Conservation (phyloP, 2,797 vertebrate genomes). For the Amazona finschi region DNA sequence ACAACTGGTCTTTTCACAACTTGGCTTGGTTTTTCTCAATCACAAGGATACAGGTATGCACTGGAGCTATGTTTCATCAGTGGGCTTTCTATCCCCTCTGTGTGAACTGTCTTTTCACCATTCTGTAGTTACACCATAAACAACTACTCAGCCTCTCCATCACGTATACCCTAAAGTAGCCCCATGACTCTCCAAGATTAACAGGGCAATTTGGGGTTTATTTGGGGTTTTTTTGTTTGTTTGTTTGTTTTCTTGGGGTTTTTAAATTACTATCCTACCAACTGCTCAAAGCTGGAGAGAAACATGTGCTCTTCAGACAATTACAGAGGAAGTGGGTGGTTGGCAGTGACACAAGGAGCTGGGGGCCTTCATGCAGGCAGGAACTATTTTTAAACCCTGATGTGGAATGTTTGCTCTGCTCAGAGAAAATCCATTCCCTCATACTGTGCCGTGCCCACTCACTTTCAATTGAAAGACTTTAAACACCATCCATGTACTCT, state of each 20-base stretch:
- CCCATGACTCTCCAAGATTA: neutral
- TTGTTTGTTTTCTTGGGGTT: neutral
- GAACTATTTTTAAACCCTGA: constrained; percentile 37
- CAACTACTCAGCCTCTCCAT: neutral
- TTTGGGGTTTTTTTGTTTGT: neutral
- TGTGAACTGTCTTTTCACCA: neutral
- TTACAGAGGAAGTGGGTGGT: neutral
- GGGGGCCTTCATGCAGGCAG: neutral
- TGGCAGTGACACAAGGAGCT: constrained; percentile 15
- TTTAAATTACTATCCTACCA: neutral
- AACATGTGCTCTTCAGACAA: neutral
- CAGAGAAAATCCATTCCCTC: constrained; percentile 17
- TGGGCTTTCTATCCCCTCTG: neutral
- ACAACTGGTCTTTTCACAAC: neutral
- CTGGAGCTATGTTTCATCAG: neutral
- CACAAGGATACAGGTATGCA: neutral
- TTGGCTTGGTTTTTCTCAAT: neutral
- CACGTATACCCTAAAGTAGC: neutral
- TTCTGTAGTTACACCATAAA: neutral
- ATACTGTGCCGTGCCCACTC: neutral
- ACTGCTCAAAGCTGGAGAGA: constrained; percentile 5
- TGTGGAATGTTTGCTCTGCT: neutral
- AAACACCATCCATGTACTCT: neutral
- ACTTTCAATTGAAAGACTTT: neutral
- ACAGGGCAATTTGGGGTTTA: neutral